Evolutionary conservation across 2,888 invertebrate species (phyloP).

Genomic region (Meliscaeva auricollis): DNA sequence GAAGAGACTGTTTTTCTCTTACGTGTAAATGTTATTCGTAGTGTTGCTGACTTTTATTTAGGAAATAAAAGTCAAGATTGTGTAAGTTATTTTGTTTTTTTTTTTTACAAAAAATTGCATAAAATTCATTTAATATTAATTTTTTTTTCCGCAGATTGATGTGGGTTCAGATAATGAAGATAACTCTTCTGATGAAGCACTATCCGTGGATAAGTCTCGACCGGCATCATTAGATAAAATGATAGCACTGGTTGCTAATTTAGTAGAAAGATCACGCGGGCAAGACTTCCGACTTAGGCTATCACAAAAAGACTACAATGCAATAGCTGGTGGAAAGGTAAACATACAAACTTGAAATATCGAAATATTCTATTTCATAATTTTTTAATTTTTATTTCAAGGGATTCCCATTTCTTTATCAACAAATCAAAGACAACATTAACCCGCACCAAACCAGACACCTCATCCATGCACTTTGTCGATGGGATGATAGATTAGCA

Average conservation of each 20-base stretch:
- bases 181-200: conserved; percentile 85
- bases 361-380: background rate
- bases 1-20: conserved; percentile 95
- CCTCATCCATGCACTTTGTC: conserved; percentile 94
- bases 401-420: conserved; percentile 97
- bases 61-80: conserved; percentile 91
- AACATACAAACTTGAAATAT: background rate
- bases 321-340: conserved; percentile 94
- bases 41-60: conserved; percentile 96
- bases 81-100: conserved; percentile 85
- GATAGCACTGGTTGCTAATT: conserved; percentile 94
- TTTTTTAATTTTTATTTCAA: conserved; percentile 82
- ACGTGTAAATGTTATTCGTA: conserved; percentile 93
- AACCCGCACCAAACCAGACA: conserved; percentile 96
- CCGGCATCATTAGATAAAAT: conserved; percentile 97
- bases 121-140: too few relatives aligned
- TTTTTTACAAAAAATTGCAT: too few relatives aligned
- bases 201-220: conserved; percentile 89
- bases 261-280: conserved; percentile 95
- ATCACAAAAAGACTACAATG: conserved; percentile 91
- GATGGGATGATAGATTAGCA: conserved; percentile 95
- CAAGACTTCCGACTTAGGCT: conserved; percentile 90
- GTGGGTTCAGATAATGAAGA: conserved; percentile 84
- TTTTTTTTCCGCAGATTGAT: conserved; percentile 80
- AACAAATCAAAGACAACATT: conserved; percentile 96